phyloP scores from a whole-genome alignment of 2,113 vertebrate species.

The Paramisgurnus dabryanus region DNA sequence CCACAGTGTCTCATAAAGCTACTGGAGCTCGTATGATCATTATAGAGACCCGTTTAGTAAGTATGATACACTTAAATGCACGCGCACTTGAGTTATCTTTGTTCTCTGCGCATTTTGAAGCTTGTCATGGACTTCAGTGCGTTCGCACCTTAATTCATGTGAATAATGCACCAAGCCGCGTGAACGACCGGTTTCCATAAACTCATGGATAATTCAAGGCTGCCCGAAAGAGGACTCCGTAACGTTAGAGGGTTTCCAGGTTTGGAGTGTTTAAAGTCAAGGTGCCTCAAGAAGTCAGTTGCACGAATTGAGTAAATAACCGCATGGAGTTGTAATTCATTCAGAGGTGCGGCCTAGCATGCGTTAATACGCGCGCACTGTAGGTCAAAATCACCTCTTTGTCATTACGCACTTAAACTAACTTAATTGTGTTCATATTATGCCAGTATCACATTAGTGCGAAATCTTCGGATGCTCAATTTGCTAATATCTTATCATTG shows the following conservation, averaged over 20 bases:
- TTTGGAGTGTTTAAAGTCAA: background rate
- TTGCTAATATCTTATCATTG: background rate
- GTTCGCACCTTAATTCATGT: slow-evolving; percentile 19
- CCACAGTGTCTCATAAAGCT: background rate
- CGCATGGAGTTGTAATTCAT: slow-evolving; percentile 19
- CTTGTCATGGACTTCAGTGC: background rate
- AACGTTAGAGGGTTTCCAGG: background rate
- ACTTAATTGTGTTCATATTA: background rate
- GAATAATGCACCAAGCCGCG: slow-evolving; percentile 11
- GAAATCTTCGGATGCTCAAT: background rate
- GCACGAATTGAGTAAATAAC: background rate
- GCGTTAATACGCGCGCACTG: slow-evolving; percentile 34
- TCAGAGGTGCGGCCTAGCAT: slow-evolving; percentile 59
- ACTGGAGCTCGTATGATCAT: background rate
- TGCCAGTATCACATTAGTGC: background rate
- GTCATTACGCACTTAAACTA: background rate
- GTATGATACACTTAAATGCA: background rate
- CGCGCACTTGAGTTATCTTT: background rate
- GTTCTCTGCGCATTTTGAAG: background rate
- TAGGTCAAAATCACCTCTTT: slow-evolving; percentile 50
- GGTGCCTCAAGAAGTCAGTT: background rate
- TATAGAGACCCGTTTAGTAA: background rate
- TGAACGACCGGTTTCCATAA: slow-evolving; percentile 2
- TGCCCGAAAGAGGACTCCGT: background rate
- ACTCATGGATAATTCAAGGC: slow-evolving; percentile 34